Evolutionary conservation across 1,140 invertebrate species (phyloP), one percentile per base, ranked within the genome.

Genomic region (Drosophila bifasciata): DNA sequence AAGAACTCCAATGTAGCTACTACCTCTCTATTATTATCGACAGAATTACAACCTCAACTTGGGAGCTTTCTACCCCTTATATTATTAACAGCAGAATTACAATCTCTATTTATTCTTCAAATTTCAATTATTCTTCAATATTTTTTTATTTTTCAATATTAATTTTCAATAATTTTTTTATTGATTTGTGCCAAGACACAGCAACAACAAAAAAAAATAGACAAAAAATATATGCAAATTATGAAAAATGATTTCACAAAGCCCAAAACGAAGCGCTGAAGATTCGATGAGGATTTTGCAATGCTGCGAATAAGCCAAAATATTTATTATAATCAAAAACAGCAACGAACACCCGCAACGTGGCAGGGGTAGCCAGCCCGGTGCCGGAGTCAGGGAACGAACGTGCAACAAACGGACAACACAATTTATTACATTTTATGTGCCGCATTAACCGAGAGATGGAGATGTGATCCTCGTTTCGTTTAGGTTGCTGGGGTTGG

Each of bases 361-460:
- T 59, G 69, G 57, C 23, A 17, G 13, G 28, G 55, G 21, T 40
- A 36, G 49, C 41, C 39, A 17, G 32, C 3, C 9, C 3, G 28
- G 25, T n/a, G n/a, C n/a, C 28, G 5, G 32, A 36, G 32, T 11
- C 32, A 36, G 40, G 41, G 32, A 69, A 68, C 61, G 32, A 69
- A 68, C 61, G 56, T 70, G 74, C 74, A 44, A 40, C 78, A 58
- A 58, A 52, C 44, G 79, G 79, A 76, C 79, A 84, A 79, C 53
- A 84, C 66, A 84, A 84, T 84, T 84, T 84, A 84, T 84, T 84
- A 79, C 75, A 84, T 84, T 84, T 84, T 84, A 76, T 84, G 79
- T 79, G 79, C 79, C 41, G 79, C 79, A 84, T 84, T 84, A 79
- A 64, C 76, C 59, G 72, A 62, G 46, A 50, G 80, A 84, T 84